Evolutionary conservation across 2,888 invertebrate genomes (phyloP), one percentile per base, ranked within the genome.

Genomic region (Agrotis ipsilon): DNA sequence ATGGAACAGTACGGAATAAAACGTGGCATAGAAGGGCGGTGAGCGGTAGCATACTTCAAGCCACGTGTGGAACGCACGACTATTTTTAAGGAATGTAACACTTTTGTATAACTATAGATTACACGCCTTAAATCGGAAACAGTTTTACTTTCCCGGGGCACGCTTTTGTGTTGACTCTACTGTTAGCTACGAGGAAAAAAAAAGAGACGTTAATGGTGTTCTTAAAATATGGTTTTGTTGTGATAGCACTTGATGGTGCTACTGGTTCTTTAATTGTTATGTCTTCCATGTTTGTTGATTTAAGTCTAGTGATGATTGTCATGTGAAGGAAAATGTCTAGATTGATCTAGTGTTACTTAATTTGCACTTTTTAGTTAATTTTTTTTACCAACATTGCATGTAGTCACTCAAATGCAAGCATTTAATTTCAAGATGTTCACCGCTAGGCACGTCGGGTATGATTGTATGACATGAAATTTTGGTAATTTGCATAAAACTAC

Each of bases 31-130:
- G 86, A 89, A 87, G 76, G 74, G 75, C 59, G 85, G 84, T 88
- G 89, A 90, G 82, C 78, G 82, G 80, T 78, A 81, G 74, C 78
- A 80, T 81, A 72, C 82, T 79, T 82, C 43, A 85, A 86, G 88
- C 87, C 89, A 92, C 91, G 92, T 89, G 91, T 87, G 80, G 77
- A 83, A 73, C 75, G 51, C 64, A 65, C 80, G 77, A 89, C 90
- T 92, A 93, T 93, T 94, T 92, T 91, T 92, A 92, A 86, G 80
- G 76, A 80, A 83, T 80, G 77, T 72, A 84, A 79, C 82, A 81
- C 71, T 74, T 78, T 76, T 62, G 64, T 68, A 55, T 55, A 78
- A 60, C 66, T 69, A 71, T 70, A 78, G 67, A 72, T 79, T 70
- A 65, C 57, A 74, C 63, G 60, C 68, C 74, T 48, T 55, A 72